Evolutionary conservation across 2,888 invertebrate genomes (phyloP), one percentile per base, ranked within the genome.

Genomic region (Tiliacea aurago): DNA sequence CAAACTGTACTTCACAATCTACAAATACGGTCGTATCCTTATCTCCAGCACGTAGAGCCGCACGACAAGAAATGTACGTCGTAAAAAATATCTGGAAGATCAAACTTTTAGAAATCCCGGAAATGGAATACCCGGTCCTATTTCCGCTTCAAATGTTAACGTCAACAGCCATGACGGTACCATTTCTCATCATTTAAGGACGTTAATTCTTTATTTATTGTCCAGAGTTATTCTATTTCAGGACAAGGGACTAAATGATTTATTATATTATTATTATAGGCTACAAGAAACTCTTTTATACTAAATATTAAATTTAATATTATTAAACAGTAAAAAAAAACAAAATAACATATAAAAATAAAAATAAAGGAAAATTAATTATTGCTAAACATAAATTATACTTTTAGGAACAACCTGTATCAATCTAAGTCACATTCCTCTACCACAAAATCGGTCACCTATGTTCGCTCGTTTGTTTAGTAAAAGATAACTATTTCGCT

Each of bases 101-200:
- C 80, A 85, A 78, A 78, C 66, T 79, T 78, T 83, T 58, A 73
- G 72, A 33, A 43, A 73, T 64, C 43, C 61, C 78, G 85, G 83
- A 86, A 85, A 87, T 84, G 64, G 56, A 86, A 82, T 64, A 41
- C 59, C 15, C 64, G 78, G 61, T 67, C 59, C 71, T 84, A 86
- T 86, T 86, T 86, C 78, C 87, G 71, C 33, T 79, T 83, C 67
- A 70, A 83, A 80, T 63, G 68, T 69, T 63, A 51, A 64, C 66
- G 85, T 76, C 84, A 73, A 81, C 77, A 20, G 43, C 68, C 72
- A 63, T 56, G 72, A 85, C 28, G 62, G 56, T 65, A n/a, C 41
- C 37, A 65, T 76, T 70, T 64, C 23, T 67, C 67, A 61, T 62
- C 51, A 28, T 65, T 63, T 73, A 41, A 62, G 4, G 11, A 45